Base-by-base conservation (phyloP, 2,888 invertebrate species). In the Chalcosyrphus nemorum region DNA sequence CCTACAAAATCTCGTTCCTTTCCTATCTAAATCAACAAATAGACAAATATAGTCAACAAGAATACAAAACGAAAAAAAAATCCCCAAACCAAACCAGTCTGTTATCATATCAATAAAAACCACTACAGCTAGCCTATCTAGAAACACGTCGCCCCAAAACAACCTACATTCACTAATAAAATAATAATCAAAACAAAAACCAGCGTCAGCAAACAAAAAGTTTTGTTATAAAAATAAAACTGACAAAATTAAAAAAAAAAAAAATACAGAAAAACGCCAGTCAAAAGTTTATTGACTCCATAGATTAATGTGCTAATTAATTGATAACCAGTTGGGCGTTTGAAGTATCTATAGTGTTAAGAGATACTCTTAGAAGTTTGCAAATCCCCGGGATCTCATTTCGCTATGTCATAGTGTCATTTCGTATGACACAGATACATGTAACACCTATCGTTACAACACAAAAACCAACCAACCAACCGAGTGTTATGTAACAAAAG, bases 241-340 rank as follows among this genome's bases (percentile, higher is more conserved):
- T 52, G 66, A 74, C 61, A 77, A 72, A 54, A 71, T 70, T 43
- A 35, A 74, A 24, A 24, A 24, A 24, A 24, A 24, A 24, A 24
- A 24, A 24, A 24, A 24, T n/a, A 24, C 2, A 24, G 4, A 2
- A 24, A 75, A 50, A 41, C 59, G 59, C 61, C 56, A 82, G 61
- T 70, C 70, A 17, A 80, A 75, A 80, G 84, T 84, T 84, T 84
- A 74, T 84, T 84, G 84, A 80, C 84, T 80, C 70, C 84, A 38
- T 80, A 75, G 84, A 74, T 84, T 80, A 80, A 72, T 80, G 84
- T 80, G 84, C 74, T 84, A 84, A 84, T 84, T 68, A 84, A 70
- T 78, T 84, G 80, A 80, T 80, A 80, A 75, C 84, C 84, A 84
- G 78, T 84, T 82, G 57, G 66, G 27, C 50, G 66, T 52, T n/a